Base-by-base conservation (phyloP, 2,888 invertebrate genomes). In the Mythimna pallens region DNA sequence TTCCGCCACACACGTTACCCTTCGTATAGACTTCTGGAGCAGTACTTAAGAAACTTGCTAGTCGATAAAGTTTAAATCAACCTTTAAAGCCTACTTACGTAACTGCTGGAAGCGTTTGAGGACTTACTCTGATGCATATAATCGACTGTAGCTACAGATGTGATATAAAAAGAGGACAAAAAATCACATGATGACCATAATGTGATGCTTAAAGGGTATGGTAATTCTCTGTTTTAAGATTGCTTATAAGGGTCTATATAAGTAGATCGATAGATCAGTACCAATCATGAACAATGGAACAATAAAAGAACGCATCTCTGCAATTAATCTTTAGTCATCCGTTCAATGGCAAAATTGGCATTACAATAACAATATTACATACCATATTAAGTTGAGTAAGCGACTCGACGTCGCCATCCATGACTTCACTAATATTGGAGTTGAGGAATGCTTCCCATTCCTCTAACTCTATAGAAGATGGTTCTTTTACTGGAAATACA, bases 381-480 rank as follows among this genome's bases (percentile, higher is more conserved):
- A 97, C 97, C 93, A 97, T 96, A 92, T 97, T 97, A 17, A 97
- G 94, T 89, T 98, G 98, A 30, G 97, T 97, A 7, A 98, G 93
- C 4, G 98, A 98, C 84, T 97, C 97, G 22, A 98, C 96, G 92
- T 98, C 98, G 0, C 98, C 98, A 71, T 97, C 97, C 94, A 98
- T 97, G 20, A 98, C 97, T 95, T 98, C 99, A 90, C 98, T 98
- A 92, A 98, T 98, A 22, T 98, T 98, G 17, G 97, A 97, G 87
- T 98, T 97, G 1, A 99, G 93, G 92, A 98, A 99, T 1, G 98
- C 98, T 80, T 98, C 96, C 98, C 98, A 98, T 92, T 99, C 98
- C 81, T 98, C 98, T 82, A 98, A 97, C 91, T 98, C 98, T 76
- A 98, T 98, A 5, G 98, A 97, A 4, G 97, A 96, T 59, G 97